phyloP scores from a whole-genome alignment of 2,797 vertebrate genomes.

The Meda fulgida region DNA sequence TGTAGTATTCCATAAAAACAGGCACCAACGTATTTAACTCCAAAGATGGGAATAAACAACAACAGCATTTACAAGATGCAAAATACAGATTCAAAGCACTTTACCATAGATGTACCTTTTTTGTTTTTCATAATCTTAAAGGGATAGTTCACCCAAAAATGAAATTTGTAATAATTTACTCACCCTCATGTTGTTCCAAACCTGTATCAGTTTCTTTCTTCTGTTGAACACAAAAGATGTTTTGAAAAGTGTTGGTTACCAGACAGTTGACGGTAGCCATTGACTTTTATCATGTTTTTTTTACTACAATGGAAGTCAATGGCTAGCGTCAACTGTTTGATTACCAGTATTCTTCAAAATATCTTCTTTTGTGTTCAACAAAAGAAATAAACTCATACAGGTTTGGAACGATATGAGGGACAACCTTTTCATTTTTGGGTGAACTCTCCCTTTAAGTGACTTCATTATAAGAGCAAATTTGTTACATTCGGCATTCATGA shows the following conservation, averaged over 20 bases:
- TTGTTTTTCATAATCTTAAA: background rate
- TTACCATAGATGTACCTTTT: background rate
- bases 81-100: background rate
- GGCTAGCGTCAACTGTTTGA: background rate
- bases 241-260: too few relatives aligned
- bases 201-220: too few relatives aligned
- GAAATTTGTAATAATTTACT: too few relatives aligned
- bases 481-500: background rate
- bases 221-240: too few relatives aligned
- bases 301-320: too few relatives aligned
- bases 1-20: background rate
- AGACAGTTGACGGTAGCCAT: too few relatives aligned
- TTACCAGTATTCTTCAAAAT: background rate
- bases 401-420: background rate
- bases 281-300: too few relatives aligned
- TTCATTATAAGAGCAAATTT: background rate
- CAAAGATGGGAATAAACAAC: background rate
- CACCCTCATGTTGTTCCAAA: too few relatives aligned
- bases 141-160: too few relatives aligned
- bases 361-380: background rate
- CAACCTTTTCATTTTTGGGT: background rate
- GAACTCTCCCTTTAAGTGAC: background rate
- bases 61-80: background rate
- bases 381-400: background rate
- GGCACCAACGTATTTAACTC: background rate